A percentile compares a stretch with the other conserved stretches of the same genome.
phyloP scores from a whole-genome alignment of 2,113 vertebrate genomes.

The Acinonyx jubatus region DNA sequence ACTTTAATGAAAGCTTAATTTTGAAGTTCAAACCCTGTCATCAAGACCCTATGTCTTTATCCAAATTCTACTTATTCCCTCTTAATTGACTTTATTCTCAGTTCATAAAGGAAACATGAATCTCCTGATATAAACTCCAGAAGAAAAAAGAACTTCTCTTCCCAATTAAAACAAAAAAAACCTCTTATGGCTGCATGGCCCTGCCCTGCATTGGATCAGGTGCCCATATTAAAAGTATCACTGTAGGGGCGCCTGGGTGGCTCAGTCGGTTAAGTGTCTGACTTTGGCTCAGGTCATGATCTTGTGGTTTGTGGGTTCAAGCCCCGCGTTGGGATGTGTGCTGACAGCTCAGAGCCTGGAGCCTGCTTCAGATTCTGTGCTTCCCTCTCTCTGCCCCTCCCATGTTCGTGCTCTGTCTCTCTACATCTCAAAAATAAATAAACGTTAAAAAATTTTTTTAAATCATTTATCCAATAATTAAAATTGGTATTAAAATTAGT shows the following conservation, averaged over 20 bases:
- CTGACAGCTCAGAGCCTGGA: no score
- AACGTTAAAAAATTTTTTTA: no score
- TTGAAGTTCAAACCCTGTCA: neutral
- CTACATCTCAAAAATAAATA: no score
- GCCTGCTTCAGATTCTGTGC: no score
- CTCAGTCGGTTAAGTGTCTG: no score
- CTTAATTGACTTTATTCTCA: neutral
- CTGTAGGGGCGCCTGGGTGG: no score
- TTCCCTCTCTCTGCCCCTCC: no score
- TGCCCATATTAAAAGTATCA: neutral
- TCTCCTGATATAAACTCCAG: neutral
- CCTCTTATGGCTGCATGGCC: neutral
- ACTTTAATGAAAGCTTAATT: neutral
- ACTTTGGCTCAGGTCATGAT: no score
- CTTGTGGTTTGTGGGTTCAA: no score
- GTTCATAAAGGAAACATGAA: neutral
- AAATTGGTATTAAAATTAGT: neutral
- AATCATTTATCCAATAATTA: no score
- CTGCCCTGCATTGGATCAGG: neutral
- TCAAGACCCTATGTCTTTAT: neutral
- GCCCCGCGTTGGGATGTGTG: no score
- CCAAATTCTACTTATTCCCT: neutral
- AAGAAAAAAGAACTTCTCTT: neutral
- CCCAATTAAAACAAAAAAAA: neutral
- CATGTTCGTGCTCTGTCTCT: no score